phyloP scores from a whole-genome alignment of 2,797 vertebrate species.

The Chaetophractus vellerosus region DNA sequence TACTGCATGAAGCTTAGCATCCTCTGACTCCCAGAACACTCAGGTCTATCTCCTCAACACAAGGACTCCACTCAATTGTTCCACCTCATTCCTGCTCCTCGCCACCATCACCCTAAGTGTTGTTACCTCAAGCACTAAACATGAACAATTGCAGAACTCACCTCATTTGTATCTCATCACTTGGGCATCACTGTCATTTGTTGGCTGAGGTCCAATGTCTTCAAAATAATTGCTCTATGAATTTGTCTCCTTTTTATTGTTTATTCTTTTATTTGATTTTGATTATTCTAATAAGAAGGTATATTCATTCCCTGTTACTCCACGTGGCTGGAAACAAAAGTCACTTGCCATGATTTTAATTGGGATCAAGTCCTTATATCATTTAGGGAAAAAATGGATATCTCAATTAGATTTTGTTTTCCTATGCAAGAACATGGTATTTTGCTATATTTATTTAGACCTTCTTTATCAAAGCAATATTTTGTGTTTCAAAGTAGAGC shows the following conservation, averaged over 20 bases:
- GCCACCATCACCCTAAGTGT: fast-evolving
- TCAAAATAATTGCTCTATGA: neutral
- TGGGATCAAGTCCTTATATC: neutral
- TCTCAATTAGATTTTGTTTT: neutral
- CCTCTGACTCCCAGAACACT: neutral
- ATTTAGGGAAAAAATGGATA: neutral
- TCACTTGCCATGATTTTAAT: neutral
- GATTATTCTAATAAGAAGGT: neutral
- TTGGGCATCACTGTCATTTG: neutral
- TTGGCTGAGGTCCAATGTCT: neutral
- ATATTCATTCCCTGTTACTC: neutral
- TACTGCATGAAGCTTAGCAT: neutral
- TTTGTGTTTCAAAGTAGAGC: neutral
- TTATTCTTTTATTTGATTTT: neutral
- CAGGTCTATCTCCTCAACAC: fast-evolving
- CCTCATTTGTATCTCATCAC: neutral
- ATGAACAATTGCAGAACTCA: neutral
- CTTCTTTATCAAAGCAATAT: neutral
- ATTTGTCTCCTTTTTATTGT: neutral
- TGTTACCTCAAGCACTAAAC: neutral
- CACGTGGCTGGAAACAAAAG: neutral
- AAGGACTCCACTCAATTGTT: neutral
- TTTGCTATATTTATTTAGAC: neutral
- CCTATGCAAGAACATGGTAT: neutral
- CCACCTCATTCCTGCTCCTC: fast-evolving